A percentile compares a stretch with the other conserved stretches of the same genome.
Conservation (phyloP, 2,888 invertebrate species). For the Nephrotoma flavescens region DNA sequence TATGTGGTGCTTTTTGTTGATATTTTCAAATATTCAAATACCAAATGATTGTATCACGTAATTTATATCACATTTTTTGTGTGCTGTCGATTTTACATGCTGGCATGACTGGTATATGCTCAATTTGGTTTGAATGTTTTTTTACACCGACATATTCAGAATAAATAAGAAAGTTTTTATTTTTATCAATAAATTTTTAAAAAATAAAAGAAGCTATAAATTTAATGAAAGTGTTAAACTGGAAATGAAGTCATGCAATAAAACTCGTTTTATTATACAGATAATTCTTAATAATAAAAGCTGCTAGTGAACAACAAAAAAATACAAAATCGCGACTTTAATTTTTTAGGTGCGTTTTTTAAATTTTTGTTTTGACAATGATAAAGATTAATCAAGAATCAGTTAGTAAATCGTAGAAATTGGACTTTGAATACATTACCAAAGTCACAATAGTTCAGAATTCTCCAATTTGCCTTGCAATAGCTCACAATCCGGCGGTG, state of each 20-base stretch:
- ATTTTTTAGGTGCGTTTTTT: too few species aligned
- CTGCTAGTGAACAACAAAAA: too few species aligned
- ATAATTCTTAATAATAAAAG: too few species aligned
- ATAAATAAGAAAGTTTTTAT: neutral
- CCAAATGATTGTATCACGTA: neutral
- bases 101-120: neutral
- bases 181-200: neutral
- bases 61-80: neutral
- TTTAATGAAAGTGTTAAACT: neutral
- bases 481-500: too few species aligned
- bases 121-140: neutral
- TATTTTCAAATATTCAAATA: neutral
- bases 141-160: neutral
- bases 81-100: neutral
- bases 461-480: too few species aligned
- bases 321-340: too few species aligned
- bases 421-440: too few species aligned
- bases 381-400: too few species aligned
- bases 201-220: neutral
- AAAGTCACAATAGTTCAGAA: too few species aligned
- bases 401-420: too few species aligned
- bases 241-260: neutral
- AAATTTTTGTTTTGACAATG: too few species aligned
- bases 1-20: neutral
- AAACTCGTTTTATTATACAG: too few species aligned